Evolutionary conservation across 2,888 invertebrate genomes (phyloP).

Genomic region (Hyposoter dolosus): DNA sequence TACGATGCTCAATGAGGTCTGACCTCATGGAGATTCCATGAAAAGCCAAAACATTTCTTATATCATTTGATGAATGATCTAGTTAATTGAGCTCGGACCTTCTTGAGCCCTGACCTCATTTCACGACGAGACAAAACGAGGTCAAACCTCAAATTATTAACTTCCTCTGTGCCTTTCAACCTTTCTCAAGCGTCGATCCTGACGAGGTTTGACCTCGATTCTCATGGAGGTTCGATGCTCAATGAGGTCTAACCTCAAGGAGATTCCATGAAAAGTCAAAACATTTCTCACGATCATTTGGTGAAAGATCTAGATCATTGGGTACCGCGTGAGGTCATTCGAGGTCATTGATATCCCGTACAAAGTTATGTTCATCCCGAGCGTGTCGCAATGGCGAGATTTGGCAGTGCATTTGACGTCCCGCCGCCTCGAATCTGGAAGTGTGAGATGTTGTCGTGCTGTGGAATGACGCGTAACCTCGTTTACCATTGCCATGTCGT

Average conservation of each 20-base stretch:
- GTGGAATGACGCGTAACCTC: constrained; percentile 35
- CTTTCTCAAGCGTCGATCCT: neutral
- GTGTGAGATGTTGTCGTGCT: constrained; percentile 9
- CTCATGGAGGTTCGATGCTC: neutral
- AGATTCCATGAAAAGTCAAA: neutral
- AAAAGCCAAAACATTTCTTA: neutral
- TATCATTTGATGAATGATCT: no score
- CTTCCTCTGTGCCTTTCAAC: neutral
- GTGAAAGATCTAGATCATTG: no score
- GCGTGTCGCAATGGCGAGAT: neutral
- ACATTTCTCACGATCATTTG: neutral
- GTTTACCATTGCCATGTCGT: constrained; percentile 4
- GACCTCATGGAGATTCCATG: neutral
- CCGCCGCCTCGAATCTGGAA: constrained; percentile 29
- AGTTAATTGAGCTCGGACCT: neutral
- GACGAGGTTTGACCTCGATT: neutral
- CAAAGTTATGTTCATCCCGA: neutral
- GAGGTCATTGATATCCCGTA: neutral
- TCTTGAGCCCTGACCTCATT: neutral
- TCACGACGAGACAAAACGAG: neutral
- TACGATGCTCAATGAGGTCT: neutral
- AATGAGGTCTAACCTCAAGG: neutral
- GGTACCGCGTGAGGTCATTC: neutral
- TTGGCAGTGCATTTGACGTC: constrained; percentile 40
- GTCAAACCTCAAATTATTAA: neutral